phyloP scores from a whole-genome alignment of 2,113 vertebrate genomes.

The Pagrus major region DNA sequence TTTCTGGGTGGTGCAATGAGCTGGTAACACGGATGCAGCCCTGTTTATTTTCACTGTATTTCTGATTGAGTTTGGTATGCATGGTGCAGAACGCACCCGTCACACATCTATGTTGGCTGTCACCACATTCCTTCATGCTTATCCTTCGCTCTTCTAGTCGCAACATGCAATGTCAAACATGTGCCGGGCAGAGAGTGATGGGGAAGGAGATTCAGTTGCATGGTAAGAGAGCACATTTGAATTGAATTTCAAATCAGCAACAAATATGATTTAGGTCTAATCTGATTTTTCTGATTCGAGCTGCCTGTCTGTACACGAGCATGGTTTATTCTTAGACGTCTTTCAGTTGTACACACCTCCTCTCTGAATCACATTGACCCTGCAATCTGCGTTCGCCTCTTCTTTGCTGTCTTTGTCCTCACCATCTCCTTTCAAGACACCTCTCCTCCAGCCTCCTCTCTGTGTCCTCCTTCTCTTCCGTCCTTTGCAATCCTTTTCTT shows the following conservation, averaged over 20 bases:
- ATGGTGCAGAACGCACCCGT: conserved; percentile 21
- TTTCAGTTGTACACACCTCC: not conserved
- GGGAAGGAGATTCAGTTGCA: not conserved
- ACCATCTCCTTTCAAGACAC: conserved; percentile 18
- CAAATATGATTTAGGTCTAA: conserved; percentile 17
- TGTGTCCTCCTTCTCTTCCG: not conserved
- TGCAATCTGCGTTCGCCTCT: not conserved
- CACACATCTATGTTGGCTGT: conserved; percentile 39
- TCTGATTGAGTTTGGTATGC: conserved; percentile 42
- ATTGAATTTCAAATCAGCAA: conserved; percentile 9
- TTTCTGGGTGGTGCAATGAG: not conserved
- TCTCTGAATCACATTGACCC: conserved; percentile 29
- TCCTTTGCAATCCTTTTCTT: conserved; percentile 33
- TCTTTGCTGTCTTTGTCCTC: conserved; percentile 27
- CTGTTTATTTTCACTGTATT: conserved; percentile 19
- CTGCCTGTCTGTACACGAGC: not conserved
- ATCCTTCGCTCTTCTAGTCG: conserved; percentile 21
- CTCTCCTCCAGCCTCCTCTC: conserved; percentile 19
- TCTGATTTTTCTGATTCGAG: conserved; percentile 27
- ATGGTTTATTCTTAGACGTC: not conserved
- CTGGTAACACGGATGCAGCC: conserved; percentile 2
- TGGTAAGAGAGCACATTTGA: not conserved
- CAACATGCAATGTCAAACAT: conserved; percentile 35
- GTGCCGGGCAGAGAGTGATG: not conserved
- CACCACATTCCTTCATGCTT: conserved; percentile 25